phyloP scores from a whole-genome alignment of 2,797 vertebrate genomes.

The Rhynchonycteris naso region DNA sequence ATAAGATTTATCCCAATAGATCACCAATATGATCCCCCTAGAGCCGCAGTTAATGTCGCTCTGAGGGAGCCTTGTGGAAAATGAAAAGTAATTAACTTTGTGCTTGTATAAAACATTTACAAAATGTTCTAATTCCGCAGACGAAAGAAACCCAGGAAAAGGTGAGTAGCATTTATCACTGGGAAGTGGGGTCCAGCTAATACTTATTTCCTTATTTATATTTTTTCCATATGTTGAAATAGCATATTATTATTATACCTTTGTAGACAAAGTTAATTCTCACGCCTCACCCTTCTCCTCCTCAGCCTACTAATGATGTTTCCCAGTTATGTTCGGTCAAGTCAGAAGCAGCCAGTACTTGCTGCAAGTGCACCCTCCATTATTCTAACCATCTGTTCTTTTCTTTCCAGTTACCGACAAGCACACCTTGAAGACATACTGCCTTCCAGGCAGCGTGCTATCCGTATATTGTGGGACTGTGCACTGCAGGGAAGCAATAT shows the following conservation, averaged over 20 bases:
- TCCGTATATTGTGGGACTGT: neutral
- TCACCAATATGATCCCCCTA: too few species aligned
- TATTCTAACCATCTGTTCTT: neutral
- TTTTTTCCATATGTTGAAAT: neutral
- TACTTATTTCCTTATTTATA: neutral
- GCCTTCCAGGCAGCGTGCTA: neutral
- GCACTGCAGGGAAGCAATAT: neutral
- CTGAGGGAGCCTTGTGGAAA: neutral
- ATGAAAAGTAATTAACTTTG: neutral
- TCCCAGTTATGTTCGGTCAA: neutral
- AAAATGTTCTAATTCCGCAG: neutral
- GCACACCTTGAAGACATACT: neutral
- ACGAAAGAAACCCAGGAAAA: neutral
- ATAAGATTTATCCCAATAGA: neutral
- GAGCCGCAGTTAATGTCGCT: neutral
- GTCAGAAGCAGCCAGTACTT: neutral
- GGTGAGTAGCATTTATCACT: neutral
- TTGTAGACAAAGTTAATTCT: neutral
- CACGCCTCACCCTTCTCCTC: neutral
- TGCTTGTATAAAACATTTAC: neutral
- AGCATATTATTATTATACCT: neutral
- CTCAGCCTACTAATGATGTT: neutral
- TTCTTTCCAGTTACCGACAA: neutral
- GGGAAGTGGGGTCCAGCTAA: neutral
- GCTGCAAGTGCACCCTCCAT: neutral